Base-by-base conservation (phyloP, 2,888 invertebrate species). In the Apodemia duryi region DNA sequence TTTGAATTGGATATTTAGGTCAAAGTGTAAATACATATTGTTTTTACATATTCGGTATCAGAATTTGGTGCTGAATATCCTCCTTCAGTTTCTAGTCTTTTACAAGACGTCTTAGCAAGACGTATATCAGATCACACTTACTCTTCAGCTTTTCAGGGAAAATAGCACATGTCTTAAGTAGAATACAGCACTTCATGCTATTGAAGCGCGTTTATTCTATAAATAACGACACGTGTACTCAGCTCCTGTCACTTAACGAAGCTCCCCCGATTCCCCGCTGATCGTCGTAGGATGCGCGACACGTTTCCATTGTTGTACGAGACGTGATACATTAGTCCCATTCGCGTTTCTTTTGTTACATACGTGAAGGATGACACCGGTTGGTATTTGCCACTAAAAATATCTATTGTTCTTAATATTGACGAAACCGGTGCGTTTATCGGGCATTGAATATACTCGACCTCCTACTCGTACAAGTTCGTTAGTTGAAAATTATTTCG, bases 221-320 rank as follows among this genome's bases (percentile, higher is more conserved):
- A 32, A 10, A 54, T 54, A 6, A 29, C 29, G 10, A 28, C 32
- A 32, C 32, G 32, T 54, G 54, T 54, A 13, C 10, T 32, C 28
- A 6, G 1, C 32, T 54, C 11, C 28, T 54, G 54, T 54, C 54
- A 54, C 54, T 32, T 54, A 54, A 32, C 54, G 54, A 54, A 10
- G 10, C 54, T 54, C 1, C 54, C 11, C 29, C 54, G 6, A 5
- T 21, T 5, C 32, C 28, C 29, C 29, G 29, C 54, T 11, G 29
- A 29, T 29, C 10, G 54, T 29, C 28, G 11, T 54, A 11, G 54
- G 28, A 57, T 57, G 7, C 29, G 54, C 29, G 32, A 28, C 28
- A 52, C 54, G 54, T 28, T 54, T 29, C 28, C 54, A 54, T 54
- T 54, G 54, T 54, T 32, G 28, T 29, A 54, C 54, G 11, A 28